Evolutionary conservation across 2,888 invertebrate species (phyloP).

Genomic region (Rotaria socialis): DNA sequence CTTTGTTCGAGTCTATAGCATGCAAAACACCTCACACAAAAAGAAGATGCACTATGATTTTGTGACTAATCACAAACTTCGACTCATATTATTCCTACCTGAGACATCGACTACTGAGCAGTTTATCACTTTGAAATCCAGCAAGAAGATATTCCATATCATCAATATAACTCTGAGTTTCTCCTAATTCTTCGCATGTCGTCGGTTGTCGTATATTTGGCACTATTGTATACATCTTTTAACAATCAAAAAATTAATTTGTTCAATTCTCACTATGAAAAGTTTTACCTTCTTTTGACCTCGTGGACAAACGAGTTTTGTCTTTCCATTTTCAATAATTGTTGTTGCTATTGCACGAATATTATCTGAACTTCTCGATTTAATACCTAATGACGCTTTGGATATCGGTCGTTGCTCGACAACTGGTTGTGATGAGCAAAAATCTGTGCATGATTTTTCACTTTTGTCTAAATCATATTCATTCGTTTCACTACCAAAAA

Average conservation of each 20-base stretch:
- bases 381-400: neutral
- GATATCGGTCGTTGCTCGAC: neutral
- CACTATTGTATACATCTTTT: neutral
- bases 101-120: neutral
- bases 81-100: neutral
- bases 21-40: too few species aligned
- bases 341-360: neutral
- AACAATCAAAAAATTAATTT: neutral
- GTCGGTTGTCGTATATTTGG: constrained; percentile 22
- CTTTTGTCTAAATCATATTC: neutral
- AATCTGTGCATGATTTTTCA: neutral
- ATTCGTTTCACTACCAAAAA: neutral
- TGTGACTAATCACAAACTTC: too few species aligned
- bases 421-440: neutral
- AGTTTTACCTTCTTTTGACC: neutral
- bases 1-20: too few species aligned
- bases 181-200: constrained; percentile 2
- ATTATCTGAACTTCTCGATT: neutral
- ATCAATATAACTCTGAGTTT: constrained; percentile 12
- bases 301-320: neutral
- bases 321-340: constrained; percentile 10
- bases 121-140: neutral
- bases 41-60: too few species aligned
- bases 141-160: constrained; percentile 12
- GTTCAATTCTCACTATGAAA: neutral